phyloP scores from a whole-genome alignment of 2,113 vertebrate genomes.

The Phaethon lepturus region DNA sequence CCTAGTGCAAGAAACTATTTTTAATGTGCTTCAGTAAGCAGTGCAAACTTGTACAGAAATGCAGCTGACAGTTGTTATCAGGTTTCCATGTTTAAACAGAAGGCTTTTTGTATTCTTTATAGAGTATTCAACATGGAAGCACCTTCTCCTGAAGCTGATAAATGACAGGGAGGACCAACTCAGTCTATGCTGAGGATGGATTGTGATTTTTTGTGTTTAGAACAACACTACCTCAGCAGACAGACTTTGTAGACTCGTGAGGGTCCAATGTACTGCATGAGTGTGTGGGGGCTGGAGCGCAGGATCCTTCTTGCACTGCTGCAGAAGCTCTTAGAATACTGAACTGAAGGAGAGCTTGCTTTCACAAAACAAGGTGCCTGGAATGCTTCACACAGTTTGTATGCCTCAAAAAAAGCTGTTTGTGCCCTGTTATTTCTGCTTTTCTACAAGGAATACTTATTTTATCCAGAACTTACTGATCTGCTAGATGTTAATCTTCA shows the following conservation, averaged over 20 bases:
- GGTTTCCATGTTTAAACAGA: background rate
- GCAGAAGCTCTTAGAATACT: background rate
- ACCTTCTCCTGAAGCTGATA: background rate
- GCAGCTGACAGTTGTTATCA: background rate
- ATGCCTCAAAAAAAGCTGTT: background rate
- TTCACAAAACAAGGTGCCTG: background rate
- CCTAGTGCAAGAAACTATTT: background rate
- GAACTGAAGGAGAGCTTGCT: background rate
- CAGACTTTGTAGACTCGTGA: rapidly evolving
- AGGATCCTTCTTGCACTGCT: background rate
- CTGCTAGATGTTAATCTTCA: background rate
- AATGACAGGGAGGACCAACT: background rate
- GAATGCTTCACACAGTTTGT: background rate
- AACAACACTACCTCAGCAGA: background rate
- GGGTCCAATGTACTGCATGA: background rate
- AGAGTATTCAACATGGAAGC: background rate
- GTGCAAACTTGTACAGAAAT: background rate
- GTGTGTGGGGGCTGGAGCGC: background rate
- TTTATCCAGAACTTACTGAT: background rate
- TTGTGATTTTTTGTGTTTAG: background rate
- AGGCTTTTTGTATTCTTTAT: background rate
- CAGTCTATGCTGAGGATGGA: background rate
- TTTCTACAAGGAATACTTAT: background rate
- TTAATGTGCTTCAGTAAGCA: background rate
- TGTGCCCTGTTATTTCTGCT: background rate